These are phyloP conservation scores for Chaetops frenatus DNA, from an alignment of 2,113 vertebrate species.

Conservation along the genomic window DNA sequence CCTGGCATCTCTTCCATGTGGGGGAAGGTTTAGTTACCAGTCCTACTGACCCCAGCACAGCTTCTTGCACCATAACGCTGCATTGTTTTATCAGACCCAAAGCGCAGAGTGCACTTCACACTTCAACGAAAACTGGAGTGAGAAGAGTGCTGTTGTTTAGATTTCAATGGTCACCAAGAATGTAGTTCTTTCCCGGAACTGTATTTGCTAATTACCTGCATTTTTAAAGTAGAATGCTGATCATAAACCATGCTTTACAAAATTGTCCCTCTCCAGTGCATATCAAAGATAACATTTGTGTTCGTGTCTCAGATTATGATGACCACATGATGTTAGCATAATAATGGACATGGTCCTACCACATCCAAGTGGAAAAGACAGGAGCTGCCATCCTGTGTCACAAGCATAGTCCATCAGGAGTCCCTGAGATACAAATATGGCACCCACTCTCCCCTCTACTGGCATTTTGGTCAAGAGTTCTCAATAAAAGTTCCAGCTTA, in stretches of 20 bases:
- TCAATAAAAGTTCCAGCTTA: conserved; percentile 37
- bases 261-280: neutral
- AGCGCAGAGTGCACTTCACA: neutral
- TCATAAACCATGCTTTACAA: neutral
- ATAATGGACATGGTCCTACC: neutral
- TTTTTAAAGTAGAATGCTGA: neutral
- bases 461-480: conserved; percentile 41
- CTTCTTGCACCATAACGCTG: neutral
- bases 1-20: accelerated
- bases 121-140: neutral
- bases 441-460: conserved; percentile 47
- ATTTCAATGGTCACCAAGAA: neutral
- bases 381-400: neutral
- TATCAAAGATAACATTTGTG: neutral
- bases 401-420: conserved; percentile 22
- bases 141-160: neutral
- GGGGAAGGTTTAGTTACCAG: neutral
- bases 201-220: neutral
- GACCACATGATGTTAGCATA: neutral
- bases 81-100: neutral
- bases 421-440: conserved; percentile 67
- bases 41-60: neutral
- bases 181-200: neutral
- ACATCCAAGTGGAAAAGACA: conserved; percentile 1
- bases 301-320: neutral